Evolutionary conservation across 2,797 vertebrate species (phyloP), one percentile per base, ranked within the genome.

Genomic region (Tadarida brasiliensis): DNA sequence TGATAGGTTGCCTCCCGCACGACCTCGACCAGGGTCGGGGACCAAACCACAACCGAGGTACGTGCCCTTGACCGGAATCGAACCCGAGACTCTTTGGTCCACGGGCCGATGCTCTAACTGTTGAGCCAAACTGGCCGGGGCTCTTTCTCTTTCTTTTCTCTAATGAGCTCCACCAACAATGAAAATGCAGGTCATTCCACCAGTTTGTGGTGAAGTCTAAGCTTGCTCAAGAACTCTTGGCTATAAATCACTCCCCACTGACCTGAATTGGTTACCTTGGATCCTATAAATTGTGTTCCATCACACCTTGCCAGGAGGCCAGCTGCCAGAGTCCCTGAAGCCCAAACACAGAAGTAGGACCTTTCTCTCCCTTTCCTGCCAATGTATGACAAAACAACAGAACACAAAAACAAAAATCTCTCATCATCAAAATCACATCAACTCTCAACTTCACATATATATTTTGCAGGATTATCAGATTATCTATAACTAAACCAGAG

Each of bases 161-260:
- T 51, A 65, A 90, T 47, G n/a, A 93, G 30, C 47, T 91, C 33
- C 16, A 78, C 47, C 28, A 44, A 76, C 59, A 61, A 15, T 51
- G 59, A 67, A 86, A 93, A 71, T 24, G 74, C 17, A 84, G 76
- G 67, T 87, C 61, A 63, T 90, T 51, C 35, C 20, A 49, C 11
- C 49, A 47, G 20, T 54, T 47, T 49, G 59, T 35, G 24, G 61
- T 35, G 47, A 71, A 90, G 77, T 65, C 54, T 28, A 82, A 81
- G n/a, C 85, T 84, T 96, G 28, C 76, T 80, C 35, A 59, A 47
- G 77, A 93, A 35, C 14, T n/a, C 28, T 68, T 10, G 65, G 33
- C 81, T 77, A 47, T 81, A 85, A 94, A 92, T 82, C 94, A 78
- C 49, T 93, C 30, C 63, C 67, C 14, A 35, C 28, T 51, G 65